Evolutionary conservation across 2,113 vertebrate species (phyloP).

Genomic region (Neogobius melanostomus): DNA sequence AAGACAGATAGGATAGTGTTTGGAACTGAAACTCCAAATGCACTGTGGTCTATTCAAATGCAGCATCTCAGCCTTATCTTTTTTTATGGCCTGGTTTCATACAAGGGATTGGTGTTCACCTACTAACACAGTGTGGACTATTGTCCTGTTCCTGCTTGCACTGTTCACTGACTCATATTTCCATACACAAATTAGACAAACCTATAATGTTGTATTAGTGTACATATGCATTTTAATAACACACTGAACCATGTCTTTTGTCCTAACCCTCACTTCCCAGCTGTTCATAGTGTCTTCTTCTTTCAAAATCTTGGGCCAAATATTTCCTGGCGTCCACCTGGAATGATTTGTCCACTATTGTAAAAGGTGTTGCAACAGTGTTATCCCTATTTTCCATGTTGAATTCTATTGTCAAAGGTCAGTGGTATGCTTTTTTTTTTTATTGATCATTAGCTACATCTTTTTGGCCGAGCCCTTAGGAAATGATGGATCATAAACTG

Average conservation of each 20-base stretch:
- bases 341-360: too few relatives aligned
- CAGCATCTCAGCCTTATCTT: slow-evolving; percentile 46
- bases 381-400: not conserved
- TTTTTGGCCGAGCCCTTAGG: not conserved
- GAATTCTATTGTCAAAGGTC: not conserved
- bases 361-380: too few relatives aligned
- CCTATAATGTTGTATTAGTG: too few relatives aligned
- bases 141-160: slow-evolving; percentile 25
- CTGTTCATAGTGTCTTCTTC: too few relatives aligned
- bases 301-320: too few relatives aligned
- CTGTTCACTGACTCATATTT: slow-evolving; percentile 12
- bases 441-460: not conserved
- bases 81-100: slow-evolving; percentile 51
- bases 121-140: slow-evolving; percentile 50
- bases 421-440: not conserved
- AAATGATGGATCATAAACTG: not conserved
- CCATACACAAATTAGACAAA: not conserved
- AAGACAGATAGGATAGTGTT: slow-evolving; percentile 5
- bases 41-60: slow-evolving; percentile 20
- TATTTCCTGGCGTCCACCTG: too few relatives aligned
- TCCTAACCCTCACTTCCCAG: too few relatives aligned
- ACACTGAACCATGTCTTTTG: not conserved
- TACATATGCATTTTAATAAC: not conserved
- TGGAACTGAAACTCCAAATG: slow-evolving; percentile 34
- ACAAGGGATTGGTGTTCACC: slow-evolving; percentile 45